Base-by-base conservation (phyloP, 2,113 vertebrate genomes). In the Otolemur garnettii region DNA sequence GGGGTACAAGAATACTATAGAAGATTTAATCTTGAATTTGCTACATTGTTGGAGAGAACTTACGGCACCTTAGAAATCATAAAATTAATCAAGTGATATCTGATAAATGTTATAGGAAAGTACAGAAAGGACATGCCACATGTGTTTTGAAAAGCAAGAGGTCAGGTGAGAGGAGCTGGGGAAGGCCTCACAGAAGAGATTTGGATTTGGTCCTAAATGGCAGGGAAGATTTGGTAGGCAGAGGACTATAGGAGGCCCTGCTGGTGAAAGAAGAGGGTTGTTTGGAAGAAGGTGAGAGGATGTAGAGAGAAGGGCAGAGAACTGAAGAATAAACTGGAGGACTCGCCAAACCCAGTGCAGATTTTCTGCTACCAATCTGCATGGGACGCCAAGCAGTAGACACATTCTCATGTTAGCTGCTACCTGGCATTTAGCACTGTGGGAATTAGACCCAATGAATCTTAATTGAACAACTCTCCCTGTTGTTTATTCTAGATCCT, bases 21-120 rank as follows among this genome's bases (percentile, higher is more conserved):
- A 93, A 87, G 35, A 68, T 55, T 79, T 78, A 86, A 26, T 69
- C 57, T 90, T 60, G 50, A 82, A 81, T 33, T 93, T 30, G 42
- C 21, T 7, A n/a, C 79, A 91, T 33, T 75, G 3, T 59, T 79
- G 42, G 10, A 28, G 24, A 91, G 17, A 60, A 88, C 33, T 33
- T 66, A 53, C 0, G 80, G 19, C 60, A 90, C 6, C 59, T 33
- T 82, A 82, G 30, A 93, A 77, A 60, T 75, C n/a, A 53, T 84
- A 92, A 79, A 80, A 84, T 35, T 53, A 11, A 11, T 57, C 57
- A 79, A 96, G 60, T 28, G 21, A 45, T 81, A 1, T 38, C 45
- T 66, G n/a, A 59, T 62, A 60, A 68, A 90, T 68, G 0, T 33
- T 66, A 88, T 82, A 21, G 45, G 50, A 74, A 92, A 13, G 22